phyloP scores from a whole-genome alignment of 1,140 invertebrate species.

The Bombus polaris region DNA sequence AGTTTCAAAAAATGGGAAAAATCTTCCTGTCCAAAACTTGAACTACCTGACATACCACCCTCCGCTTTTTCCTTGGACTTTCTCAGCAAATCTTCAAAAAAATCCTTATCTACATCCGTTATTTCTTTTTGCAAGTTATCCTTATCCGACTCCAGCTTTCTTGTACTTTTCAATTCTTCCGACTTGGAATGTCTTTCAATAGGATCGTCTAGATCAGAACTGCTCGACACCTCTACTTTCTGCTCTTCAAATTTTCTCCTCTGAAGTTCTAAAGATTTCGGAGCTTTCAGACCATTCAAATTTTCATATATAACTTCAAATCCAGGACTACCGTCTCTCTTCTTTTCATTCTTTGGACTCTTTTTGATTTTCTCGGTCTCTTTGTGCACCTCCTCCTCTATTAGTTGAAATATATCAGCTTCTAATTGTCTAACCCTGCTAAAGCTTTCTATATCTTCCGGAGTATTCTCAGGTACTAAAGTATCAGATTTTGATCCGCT shows the following conservation, averaged over 20 bases:
- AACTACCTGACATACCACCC: conserved; percentile 76
- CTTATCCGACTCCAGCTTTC: conserved; percentile 69
- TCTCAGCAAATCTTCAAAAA: conserved; percentile 77
- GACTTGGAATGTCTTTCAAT: conserved; percentile 79
- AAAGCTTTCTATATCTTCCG: conserved; percentile 47
- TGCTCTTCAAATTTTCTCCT: conserved; percentile 77
- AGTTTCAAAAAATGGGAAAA: conserved; percentile 80
- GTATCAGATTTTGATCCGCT: conserved; percentile 72
- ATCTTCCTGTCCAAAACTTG: conserved; percentile 80
- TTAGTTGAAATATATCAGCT: conserved; percentile 78
- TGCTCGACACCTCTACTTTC: conserved; percentile 77
- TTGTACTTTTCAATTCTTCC: conserved; percentile 68
- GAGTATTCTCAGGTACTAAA: conserved; percentile 67
- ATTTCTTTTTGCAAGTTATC: conserved; percentile 80
- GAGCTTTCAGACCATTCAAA: conserved; percentile 55
- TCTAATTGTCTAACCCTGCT: conserved; percentile 74
- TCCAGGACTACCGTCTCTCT: conserved; percentile 64
- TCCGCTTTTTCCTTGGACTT: conserved; percentile 75
- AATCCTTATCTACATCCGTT: conserved; percentile 81
- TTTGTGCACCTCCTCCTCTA: conserved; percentile 78
- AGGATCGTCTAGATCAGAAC: conserved; percentile 79
- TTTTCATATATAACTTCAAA: conserved; percentile 73
- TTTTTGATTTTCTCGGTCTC: conserved; percentile 75
- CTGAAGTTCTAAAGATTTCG: conserved; percentile 72
- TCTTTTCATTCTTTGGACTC: conserved; percentile 73